Conservation (phyloP, 2,797 vertebrate species). For the Malacoctenus gilli region DNA sequence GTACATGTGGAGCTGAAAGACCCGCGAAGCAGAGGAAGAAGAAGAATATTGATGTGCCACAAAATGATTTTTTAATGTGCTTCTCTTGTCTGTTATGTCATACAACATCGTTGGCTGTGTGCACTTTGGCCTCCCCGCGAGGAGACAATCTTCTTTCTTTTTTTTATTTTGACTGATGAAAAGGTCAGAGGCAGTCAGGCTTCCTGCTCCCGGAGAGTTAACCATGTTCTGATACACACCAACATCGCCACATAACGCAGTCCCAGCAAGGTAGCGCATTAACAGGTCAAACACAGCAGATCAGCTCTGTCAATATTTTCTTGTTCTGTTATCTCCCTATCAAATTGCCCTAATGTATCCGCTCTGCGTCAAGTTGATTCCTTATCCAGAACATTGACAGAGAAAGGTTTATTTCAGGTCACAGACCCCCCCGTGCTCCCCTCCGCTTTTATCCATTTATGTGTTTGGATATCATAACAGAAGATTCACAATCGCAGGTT, state of each 20-base stretch:
- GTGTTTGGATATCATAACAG: conserved; percentile 10
- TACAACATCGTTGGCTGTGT: neutral
- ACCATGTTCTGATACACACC: conserved; percentile 23
- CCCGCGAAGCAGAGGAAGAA: neutral
- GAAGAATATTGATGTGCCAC: neutral
- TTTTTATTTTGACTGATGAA: conserved; percentile 42
- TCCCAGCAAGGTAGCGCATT: conserved; percentile 27
- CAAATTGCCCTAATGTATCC: conserved; percentile 24
- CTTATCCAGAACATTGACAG: conserved; percentile 11
- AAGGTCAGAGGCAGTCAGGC: conserved; percentile 48
- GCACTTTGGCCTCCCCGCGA: conserved; percentile 16
- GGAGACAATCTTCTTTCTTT: conserved; percentile 29
- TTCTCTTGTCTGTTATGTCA: conserved; percentile 5
- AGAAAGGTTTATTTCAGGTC: conserved; percentile 15
- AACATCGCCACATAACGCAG: conserved; percentile 10
- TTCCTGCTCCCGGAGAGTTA: conserved; percentile 35
- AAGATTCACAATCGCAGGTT: neutral
- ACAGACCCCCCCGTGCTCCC: no score
- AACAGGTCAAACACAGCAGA: conserved; percentile 37
- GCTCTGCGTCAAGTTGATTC: conserved; percentile 13
- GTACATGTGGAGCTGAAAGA: neutral
- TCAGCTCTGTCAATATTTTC: conserved; percentile 32
- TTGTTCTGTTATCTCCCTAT: conserved; percentile 29
- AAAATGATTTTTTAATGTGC: neutral
- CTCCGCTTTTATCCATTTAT: conserved; percentile 21